These are phyloP conservation scores for Acleris laterana DNA, from an alignment of 2,888 invertebrate species.

Conservation along the genomic window DNA sequence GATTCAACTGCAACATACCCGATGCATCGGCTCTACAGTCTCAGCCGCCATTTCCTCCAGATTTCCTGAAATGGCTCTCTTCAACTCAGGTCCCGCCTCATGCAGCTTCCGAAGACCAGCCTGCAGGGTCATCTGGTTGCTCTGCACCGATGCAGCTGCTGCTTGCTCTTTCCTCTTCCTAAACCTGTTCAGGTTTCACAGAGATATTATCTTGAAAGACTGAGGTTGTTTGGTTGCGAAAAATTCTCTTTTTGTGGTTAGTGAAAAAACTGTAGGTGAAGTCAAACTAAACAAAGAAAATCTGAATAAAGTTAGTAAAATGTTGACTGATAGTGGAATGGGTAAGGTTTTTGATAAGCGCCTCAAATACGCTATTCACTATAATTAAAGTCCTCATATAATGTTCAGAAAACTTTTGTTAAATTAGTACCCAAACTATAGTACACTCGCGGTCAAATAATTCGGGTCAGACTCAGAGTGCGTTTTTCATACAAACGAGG, in stretches of 20 bases:
- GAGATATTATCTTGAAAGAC: not conserved
- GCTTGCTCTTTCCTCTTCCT: slow-evolving; percentile 97
- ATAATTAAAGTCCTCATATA: no score
- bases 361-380: no score
- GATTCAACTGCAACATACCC: slow-evolving; percentile 82
- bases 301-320: no score
- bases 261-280: no score
- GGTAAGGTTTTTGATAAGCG: no score
- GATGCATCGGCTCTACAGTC: slow-evolving; percentile 98
- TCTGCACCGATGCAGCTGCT: slow-evolving; percentile 77
- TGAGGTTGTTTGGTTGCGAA: not conserved
- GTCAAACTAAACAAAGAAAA: no score
- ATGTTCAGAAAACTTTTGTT: no score
- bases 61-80: slow-evolving; percentile 99
- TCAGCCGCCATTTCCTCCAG: slow-evolving; percentile 96
- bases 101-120: slow-evolving; percentile 98
- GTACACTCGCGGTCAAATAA: no score
- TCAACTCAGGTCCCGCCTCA: slow-evolving; percentile 98
- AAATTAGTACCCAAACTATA: no score
- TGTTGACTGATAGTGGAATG: no score
- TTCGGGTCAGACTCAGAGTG: no score
- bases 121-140: slow-evolving; percentile 94
- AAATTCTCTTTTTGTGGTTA: not conserved
- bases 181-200: slow-evolving; percentile 82
- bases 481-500: no score